phyloP scores from a whole-genome alignment of 2,888 invertebrate genomes.

The Gonocerus acuteangulatus region DNA sequence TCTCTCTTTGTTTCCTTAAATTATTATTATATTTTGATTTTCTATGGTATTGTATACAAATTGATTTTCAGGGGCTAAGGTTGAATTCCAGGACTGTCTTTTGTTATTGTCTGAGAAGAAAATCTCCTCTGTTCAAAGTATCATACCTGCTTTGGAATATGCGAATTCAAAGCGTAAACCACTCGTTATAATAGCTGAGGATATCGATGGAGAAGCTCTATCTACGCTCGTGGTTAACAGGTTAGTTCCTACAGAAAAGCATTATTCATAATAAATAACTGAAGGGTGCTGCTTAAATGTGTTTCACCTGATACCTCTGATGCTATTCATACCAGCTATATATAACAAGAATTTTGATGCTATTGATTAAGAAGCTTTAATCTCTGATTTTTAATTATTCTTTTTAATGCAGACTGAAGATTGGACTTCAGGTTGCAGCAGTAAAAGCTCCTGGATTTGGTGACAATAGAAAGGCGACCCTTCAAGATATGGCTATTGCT shows the following conservation, averaged over 20 bases:
- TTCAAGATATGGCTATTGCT: slow-evolving; percentile 88
- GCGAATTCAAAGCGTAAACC: slow-evolving; percentile 92
- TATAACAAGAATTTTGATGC: too few species aligned
- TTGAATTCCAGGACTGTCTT: slow-evolving; percentile 95
- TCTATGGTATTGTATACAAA: too few species aligned
- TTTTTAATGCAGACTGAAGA: slow-evolving; percentile 71
- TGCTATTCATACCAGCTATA: too few species aligned
- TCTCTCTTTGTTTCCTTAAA: too few species aligned
- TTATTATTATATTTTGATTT: too few species aligned
- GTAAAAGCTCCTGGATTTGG: slow-evolving; percentile 96
- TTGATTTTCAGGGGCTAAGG: slow-evolving; percentile 64
- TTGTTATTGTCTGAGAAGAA: slow-evolving; percentile 95
- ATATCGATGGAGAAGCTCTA: slow-evolving; percentile 90
- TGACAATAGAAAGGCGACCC: slow-evolving; percentile 86
- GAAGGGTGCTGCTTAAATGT: too few species aligned
- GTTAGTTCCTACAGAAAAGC: slow-evolving; percentile 40
- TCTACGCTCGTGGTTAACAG: slow-evolving; percentile 89
- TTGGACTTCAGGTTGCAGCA: slow-evolving; percentile 88
- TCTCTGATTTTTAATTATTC: too few species aligned
- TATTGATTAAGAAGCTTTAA: too few species aligned
- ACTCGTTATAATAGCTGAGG: slow-evolving; percentile 89
- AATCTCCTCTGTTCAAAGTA: slow-evolving; percentile 91
- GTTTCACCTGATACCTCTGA: too few species aligned
- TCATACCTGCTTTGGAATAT: slow-evolving; percentile 93
- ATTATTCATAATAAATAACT: too few species aligned